These are phyloP conservation scores for Drosophila greeni DNA, from an alignment of 2,888 invertebrate genomes.

Conservation along the genomic window DNA sequence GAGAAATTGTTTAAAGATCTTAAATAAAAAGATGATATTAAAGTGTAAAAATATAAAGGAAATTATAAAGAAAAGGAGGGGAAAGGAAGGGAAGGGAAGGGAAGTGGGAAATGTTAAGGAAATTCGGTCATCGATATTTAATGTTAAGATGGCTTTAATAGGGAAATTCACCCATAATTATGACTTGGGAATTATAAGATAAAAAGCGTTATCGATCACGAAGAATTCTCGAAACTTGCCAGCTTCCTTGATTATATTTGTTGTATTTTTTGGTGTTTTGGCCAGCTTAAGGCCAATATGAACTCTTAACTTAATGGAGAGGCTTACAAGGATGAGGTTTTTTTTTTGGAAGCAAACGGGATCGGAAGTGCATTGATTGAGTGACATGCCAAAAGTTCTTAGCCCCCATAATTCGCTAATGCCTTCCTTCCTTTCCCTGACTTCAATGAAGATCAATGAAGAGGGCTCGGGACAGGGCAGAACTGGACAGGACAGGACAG, in stretches of 20 bases:
- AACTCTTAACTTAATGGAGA: neutral
- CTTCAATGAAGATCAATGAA: neutral
- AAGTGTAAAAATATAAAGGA: neutral
- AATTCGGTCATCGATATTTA: too few species aligned
- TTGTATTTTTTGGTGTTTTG: neutral
- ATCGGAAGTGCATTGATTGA: slow-evolving; percentile 64
- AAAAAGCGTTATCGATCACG: neutral
- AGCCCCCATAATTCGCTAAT: slow-evolving; percentile 19
- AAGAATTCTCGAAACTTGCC: too few species aligned
- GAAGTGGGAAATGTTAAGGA: neutral
- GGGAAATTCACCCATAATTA: fast-evolving
- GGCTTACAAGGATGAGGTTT: neutral
- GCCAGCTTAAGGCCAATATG: neutral
- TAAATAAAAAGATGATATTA: neutral
- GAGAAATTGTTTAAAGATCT: too few species aligned
- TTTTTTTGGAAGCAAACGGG: neutral
- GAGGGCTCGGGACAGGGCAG: slow-evolving; percentile 3
- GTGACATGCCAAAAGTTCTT: slow-evolving; percentile 28
- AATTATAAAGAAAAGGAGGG: neutral
- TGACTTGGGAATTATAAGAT: neutral
- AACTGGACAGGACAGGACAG: slow-evolving; percentile 7
- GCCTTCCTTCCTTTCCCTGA: slow-evolving; percentile 10
- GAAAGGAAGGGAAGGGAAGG: too few species aligned
- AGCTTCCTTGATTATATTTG: neutral
- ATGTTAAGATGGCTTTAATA: neutral